Evolutionary conservation across 2,113 vertebrate genomes (phyloP), one percentile per base, ranked within the genome.

Genomic region (Megalops atlanticus): DNA sequence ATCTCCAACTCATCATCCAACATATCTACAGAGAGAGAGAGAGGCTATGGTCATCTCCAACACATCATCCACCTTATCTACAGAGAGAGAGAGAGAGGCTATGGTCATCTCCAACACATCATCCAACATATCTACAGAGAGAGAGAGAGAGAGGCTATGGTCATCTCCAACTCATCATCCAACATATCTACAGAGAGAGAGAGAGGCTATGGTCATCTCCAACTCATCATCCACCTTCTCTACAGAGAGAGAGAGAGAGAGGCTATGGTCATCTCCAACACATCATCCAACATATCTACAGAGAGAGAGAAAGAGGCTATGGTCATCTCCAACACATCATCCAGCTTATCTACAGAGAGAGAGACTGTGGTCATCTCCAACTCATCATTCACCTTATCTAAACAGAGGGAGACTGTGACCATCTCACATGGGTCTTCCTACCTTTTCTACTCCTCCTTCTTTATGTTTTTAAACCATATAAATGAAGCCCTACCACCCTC

Each of bases 71-170:
- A 94, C 84, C 90, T 97, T 99, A 92, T 99, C 98, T 99, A 73
- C 47, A 64, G 78, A 80, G 54, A 80, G 5, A 38, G 58, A 76
- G 77, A 54, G 68, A 81, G 77, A 81, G 31, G n/a, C n/a, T n/a
- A 92, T 97, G 27, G 97, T 96, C 96, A 98, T 98, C 92, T 99
- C 97, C 77, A 98, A 85, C 87, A 99, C 97, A 81, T 99, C 97
- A 77, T 52, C 74, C 12, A 2, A 18, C 7, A 36, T 72, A 41
- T 39, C 4, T 35, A 24, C 18, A 16, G 15, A 14, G 33, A 47
- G 47, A n/a, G 18, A 8, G n/a, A n/a, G n/a, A n/a, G n/a, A 15
- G n/a, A 39, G 11, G 27, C 8, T 0, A n/a, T n/a, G n/a, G n/a
- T n/a, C n/a, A n/a, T n/a, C 92, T 99, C 97, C 77, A 98, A 85